Percentiles rank a stretch among this genome's conserved stretches.
phyloP scores from a whole-genome alignment of 2,113 vertebrate genomes.

The Vombatus ursinus region DNA sequence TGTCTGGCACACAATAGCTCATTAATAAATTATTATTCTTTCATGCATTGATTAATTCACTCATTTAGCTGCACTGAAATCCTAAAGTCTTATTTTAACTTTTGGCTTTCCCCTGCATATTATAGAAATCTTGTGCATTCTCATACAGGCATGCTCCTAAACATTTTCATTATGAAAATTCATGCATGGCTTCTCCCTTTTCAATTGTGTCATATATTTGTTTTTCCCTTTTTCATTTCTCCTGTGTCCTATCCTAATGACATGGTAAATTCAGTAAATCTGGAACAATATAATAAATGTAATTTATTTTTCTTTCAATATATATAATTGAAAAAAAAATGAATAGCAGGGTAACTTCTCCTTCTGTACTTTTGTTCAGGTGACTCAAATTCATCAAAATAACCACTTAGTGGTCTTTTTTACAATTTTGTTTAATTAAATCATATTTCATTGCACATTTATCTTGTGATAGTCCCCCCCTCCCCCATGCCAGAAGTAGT shows the following conservation, averaged over 20 bases:
- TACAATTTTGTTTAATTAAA: slow-evolving; percentile 49
- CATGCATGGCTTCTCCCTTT: not conserved
- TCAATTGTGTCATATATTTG: not conserved
- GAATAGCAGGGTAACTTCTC: not conserved
- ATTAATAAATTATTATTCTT: not conserved
- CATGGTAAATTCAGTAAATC: not conserved
- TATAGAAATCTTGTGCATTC: slow-evolving; percentile 22
- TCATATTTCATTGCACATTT: slow-evolving; percentile 20
- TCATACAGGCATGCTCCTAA: not conserved
- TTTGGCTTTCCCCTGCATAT: not conserved
- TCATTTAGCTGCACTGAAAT: slow-evolving; percentile 3
- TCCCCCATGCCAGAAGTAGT: not conserved
- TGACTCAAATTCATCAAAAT: slow-evolving; percentile 11
- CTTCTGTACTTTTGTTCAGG: not conserved
- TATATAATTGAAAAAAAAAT: not conserved
- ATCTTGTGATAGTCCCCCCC: not conserved
- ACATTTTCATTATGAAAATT: not conserved
- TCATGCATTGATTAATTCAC: too few relatives aligned
- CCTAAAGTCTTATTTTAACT: slow-evolving; percentile 12
- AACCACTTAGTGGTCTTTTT: slow-evolving; percentile 13
- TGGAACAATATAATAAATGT: not conserved
- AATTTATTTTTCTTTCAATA: not conserved
- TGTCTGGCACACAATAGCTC: not conserved
- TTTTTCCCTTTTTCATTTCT: not conserved
- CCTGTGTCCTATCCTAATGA: not conserved